Evolutionary conservation across 2,113 vertebrate genomes (phyloP).

Genomic region (Leiothrix lutea): DNA sequence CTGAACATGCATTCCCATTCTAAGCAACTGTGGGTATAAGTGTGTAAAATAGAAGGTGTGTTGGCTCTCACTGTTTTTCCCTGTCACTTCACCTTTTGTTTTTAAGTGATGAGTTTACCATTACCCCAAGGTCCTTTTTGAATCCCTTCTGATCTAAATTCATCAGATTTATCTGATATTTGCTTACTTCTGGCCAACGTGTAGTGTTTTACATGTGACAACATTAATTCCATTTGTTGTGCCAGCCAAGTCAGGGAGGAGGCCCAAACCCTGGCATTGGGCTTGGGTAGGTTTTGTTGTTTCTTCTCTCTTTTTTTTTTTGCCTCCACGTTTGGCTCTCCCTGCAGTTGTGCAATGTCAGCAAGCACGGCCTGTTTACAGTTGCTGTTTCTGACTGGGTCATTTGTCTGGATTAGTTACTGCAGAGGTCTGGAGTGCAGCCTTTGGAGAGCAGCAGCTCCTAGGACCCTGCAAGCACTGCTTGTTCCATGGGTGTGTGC

Average conservation of each 20-base stretch:
- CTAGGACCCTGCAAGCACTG: background rate
- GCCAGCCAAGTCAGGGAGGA: constrained; percentile 24
- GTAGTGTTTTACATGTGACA: constrained; percentile 4
- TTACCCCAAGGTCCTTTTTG: background rate
- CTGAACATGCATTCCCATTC: background rate
- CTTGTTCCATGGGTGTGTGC: background rate
- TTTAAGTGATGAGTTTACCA: background rate
- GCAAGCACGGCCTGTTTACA: constrained; percentile 46
- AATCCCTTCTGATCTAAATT: background rate
- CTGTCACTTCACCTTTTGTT: background rate
- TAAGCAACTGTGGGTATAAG: background rate
- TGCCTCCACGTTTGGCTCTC: constrained; percentile 1
- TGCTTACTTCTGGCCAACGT: background rate
- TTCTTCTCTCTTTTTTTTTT: background rate
- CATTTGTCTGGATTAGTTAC: constrained; percentile 77
- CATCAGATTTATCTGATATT: background rate
- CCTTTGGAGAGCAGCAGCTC: background rate
- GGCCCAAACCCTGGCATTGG: background rate
- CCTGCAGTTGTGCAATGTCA: constrained; percentile 62
- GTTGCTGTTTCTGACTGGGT: constrained; percentile 47
- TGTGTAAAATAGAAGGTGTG: background rate
- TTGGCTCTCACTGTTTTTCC: background rate
- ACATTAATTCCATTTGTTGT: constrained; percentile 27
- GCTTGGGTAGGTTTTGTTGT: background rate
- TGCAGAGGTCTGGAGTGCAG: background rate